Evolutionary conservation across 2,797 vertebrate genomes (phyloP).

Genomic region (Cygnus olor): DNA sequence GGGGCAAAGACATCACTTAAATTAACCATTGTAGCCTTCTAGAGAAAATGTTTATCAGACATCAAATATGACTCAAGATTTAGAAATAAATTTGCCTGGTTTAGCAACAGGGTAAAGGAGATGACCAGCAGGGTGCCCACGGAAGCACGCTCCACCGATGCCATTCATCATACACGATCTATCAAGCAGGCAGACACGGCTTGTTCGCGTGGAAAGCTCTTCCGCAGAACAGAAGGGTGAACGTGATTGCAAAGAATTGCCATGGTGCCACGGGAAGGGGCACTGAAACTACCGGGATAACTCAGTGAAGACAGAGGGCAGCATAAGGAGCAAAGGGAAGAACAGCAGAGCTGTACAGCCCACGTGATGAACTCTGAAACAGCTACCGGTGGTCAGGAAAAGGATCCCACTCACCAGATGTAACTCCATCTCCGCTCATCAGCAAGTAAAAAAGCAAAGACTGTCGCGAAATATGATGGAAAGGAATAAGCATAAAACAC

Average conservation of each 20-base stretch:
- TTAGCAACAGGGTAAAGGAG: neutral
- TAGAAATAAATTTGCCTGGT: neutral
- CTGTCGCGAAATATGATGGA: neutral
- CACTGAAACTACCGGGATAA: too few relatives aligned
- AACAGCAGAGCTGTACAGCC: neutral
- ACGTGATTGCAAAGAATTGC: neutral
- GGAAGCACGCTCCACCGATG: neutral
- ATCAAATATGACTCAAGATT: neutral
- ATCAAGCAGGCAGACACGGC: neutral
- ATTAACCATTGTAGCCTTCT: neutral
- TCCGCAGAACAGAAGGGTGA: neutral
- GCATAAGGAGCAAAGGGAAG: neutral
- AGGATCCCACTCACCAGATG: neutral
- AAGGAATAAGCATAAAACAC: neutral
- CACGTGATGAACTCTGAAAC: too few relatives aligned
- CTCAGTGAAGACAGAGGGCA: neutral
- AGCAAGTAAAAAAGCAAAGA: neutral
- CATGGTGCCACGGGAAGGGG: neutral
- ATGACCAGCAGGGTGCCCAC: neutral
- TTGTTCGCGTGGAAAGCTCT: too few relatives aligned
- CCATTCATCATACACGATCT: fast-evolving
- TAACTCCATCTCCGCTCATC: neutral
- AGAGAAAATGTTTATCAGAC: neutral
- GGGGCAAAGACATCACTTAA: neutral
- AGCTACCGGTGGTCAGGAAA: neutral